Conservation (phyloP, 2,113 vertebrate genomes). For the Meles meles region DNA sequence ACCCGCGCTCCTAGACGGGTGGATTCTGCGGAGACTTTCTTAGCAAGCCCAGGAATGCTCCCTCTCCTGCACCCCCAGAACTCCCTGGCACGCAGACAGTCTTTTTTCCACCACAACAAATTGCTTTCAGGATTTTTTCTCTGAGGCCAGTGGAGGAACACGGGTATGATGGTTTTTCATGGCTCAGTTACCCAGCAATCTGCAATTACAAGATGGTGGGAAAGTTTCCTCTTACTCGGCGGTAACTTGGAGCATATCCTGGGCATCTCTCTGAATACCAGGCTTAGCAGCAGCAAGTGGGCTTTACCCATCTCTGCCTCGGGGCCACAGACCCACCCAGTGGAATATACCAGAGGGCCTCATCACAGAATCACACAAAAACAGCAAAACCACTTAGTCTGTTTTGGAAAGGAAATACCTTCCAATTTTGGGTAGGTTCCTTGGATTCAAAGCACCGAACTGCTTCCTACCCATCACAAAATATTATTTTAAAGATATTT, state of each 20-base stretch:
- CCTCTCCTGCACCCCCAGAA: neutral
- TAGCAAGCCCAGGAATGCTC: rapidly evolving
- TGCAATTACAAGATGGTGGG: constrained; percentile 4
- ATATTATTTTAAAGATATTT: neutral
- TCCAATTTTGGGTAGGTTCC: neutral
- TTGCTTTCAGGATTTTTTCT: neutral
- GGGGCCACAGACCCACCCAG: neutral
- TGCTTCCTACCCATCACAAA: neutral
- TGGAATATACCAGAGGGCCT: neutral
- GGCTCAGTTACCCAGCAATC: constrained; percentile 33
- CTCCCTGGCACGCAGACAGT: neutral
- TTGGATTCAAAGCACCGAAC: neutral
- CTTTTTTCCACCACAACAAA: neutral
- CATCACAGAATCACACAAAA: neutral
- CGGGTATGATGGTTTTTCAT: neutral
- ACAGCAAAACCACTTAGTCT: neutral
- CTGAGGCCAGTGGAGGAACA: neutral
- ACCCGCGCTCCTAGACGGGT: rapidly evolving
- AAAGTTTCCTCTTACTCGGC: neutral
- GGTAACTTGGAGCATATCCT: neutral
- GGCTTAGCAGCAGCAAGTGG: neutral
- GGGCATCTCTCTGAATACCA: neutral
- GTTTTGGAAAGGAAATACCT: neutral
- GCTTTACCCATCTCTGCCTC: rapidly evolving
- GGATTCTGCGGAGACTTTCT: neutral